Base-by-base conservation (phyloP, 2,113 vertebrate species). In the Ailuropoda melanoleuca region DNA sequence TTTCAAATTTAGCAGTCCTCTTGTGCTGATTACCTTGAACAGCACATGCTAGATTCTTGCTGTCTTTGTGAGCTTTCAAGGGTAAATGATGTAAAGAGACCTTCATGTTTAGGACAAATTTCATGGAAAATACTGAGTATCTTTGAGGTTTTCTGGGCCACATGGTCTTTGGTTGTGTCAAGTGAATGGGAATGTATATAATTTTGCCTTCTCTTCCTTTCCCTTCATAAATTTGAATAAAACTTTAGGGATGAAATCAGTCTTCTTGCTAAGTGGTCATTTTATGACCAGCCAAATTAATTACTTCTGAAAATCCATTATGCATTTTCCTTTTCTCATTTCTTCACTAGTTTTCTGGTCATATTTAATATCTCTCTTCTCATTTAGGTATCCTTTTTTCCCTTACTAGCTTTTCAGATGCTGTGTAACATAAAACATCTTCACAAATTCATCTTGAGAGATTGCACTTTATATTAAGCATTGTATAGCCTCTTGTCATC, bases 261-360 rank as follows among this genome's bases (percentile, higher is more conserved):
- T 93, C 39, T 97, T 97, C 50, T 64, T 97, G 34, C 39, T 96
- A 88, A 95, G 81, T 96, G 37, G 10, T 64, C 31, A 93, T 85
- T 85, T 92, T 87, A 84, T 96, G 50, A 88, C 9, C 11, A 90
- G 18, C n/a, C 55, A 92, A 83, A 92, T 94, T 90, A 88, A 81
- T 97, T 94, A 81, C 55, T 86, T 95, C 17, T 87, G 72, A 93
- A 96, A 96, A 80, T 95, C 24, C 18, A 56, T 93, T 96, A 87
- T 48, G 19, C 23, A 50, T 23, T 88, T 60, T 97, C 86, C 58
- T 88, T 83, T 74, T 87, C 82, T 92, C 64, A 46, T 93, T 95
- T 88, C 14, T 86, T 90, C 43, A 50, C 23, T 58, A 74, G 31
- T 43, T 93, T 72, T 56, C 43, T 95, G 77, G 58, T 93, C 48